Base-by-base conservation (phyloP, 2,113 vertebrate genomes). In the Pelecanus crispus region DNA sequence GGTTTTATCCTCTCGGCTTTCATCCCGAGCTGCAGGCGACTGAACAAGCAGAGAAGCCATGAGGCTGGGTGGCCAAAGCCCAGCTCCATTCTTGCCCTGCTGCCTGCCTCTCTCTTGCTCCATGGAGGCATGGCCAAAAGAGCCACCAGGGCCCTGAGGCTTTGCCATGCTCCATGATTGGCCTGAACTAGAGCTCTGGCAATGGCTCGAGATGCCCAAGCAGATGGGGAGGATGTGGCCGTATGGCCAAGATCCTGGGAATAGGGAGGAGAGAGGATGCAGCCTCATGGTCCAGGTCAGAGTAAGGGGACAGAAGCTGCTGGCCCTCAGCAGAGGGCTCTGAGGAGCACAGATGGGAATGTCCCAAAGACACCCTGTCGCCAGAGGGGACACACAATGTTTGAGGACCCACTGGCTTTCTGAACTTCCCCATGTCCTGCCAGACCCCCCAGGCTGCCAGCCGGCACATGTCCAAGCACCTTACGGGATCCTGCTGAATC, bases 1-100 rank as follows among this genome's bases (percentile, higher is more conserved):
- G 90, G 99, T 98, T 98, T 99, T 99, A 97, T 99, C 99, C 97
- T 99, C 99, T 66, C 98, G 97, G 90, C 98, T 98, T 97, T 99
- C 99, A 26, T 98, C 98, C 93, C 98, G 97, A 97, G 97, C 98
- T 97, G 98, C 98, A 13, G 99, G 99, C 9, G 99, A 99, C 99
- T 99, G 92, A 98, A 98, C 92, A 98, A 86, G 98, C 6, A 81
- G 89, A 94, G 92, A 65, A 85, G 92, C 61, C 26, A 16, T 98
- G 96, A 98, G 97, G 75, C 81, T 28, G 90, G 94, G 92, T 26
- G 28, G 92, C 73, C 70, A 89, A 79, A 94, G 50, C 68, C 49
- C 75, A 53, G 42, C 94, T 95, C 95, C 95, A 91, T 95, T 71
- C 72, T 73, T 95, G 96, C 96, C 96, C 95, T 95, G 95, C 96